Base-by-base conservation (phyloP, 2,888 invertebrate species). In the Drosophila neutralis region DNA sequence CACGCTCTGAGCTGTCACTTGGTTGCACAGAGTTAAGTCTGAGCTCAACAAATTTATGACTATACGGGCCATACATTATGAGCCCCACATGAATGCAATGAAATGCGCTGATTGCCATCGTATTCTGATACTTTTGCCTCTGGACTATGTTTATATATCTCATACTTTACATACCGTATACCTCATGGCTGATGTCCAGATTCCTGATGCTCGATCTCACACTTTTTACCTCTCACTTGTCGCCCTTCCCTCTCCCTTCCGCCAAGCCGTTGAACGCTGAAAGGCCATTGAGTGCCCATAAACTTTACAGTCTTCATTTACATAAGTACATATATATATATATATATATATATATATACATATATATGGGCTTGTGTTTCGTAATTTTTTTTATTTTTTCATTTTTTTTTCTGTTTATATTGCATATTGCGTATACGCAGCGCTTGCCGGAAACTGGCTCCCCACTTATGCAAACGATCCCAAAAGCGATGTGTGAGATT, bases 401-500 rank as follows among this genome's bases (percentile, higher is more conserved):
- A 10, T 31, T 56, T 31, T 60, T 71, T 52, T 60, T 24, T 29
- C 49, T 51, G 52, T 78, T 76, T 76, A 60, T 76, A 62, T 67
- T 76, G 76, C 69, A 67, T 61, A 69, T 85, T 85, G 83, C 73
- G 80, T 82, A 80, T 85, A 82, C 78, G 86, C 80, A 63, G 62
- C 53, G 69, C 71, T 51, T 70, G 80, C 68, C 80, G 49, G 78
- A 66, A 78, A 71, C 76, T 61, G 69, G 66, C 73, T 68, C 31
- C 51, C 81, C 79, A 86, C 83, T 83, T 86, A 76, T 83, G 81
- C 81, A 79, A 83, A 83, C 79, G 82, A 83, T 60, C 69, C 72
- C 76, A 71, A 59, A 60, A 76, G 53, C 56, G 45, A 52, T 60
- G 13, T 33, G 33, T 7, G 15, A 35, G 33, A 52, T 21, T 57